Evolutionary conservation across 2,113 vertebrate species (phyloP).

Genomic region (Amblyornis subalaris): DNA sequence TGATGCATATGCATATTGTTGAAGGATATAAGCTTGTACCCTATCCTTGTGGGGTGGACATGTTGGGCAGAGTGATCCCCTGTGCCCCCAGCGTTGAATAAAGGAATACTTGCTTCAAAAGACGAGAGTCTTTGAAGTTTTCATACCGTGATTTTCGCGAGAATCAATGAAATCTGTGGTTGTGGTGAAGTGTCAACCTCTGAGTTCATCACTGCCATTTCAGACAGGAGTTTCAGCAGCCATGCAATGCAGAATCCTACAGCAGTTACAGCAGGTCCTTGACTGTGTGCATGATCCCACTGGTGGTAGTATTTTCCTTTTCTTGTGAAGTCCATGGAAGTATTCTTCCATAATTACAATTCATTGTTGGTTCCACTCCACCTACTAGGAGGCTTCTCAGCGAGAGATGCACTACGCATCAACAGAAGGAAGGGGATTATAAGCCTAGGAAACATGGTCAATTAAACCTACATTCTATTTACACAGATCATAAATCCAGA

Average conservation of each 20-base stretch:
- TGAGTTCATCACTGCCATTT: background rate
- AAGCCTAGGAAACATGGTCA: slow-evolving; percentile 1
- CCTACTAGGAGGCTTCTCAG: background rate
- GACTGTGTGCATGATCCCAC: background rate
- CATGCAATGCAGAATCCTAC: background rate
- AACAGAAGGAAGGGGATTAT: slow-evolving; percentile 4
- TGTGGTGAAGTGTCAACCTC: background rate
- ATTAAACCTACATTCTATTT: background rate
- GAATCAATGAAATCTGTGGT: background rate
- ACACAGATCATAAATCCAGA: slow-evolving; percentile 7
- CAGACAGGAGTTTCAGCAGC: background rate
- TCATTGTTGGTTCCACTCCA: background rate
- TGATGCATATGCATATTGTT: too few relatives aligned
- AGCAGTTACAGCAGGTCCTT: background rate
- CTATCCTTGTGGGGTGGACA: too few relatives aligned
- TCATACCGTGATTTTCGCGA: too few relatives aligned
- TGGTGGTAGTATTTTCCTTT: background rate
- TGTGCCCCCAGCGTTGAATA: too few relatives aligned
- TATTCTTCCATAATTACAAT: background rate
- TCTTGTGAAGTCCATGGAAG: background rate
- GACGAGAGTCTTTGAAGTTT: too few relatives aligned
- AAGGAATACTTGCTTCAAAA: too few relatives aligned
- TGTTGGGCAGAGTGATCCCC: too few relatives aligned
- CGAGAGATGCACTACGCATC: background rate
- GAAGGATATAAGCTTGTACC: too few relatives aligned